Evolutionary conservation across 2,888 invertebrate species (phyloP), one percentile per base, ranked within the genome.

Genomic region (Spisula solida): DNA sequence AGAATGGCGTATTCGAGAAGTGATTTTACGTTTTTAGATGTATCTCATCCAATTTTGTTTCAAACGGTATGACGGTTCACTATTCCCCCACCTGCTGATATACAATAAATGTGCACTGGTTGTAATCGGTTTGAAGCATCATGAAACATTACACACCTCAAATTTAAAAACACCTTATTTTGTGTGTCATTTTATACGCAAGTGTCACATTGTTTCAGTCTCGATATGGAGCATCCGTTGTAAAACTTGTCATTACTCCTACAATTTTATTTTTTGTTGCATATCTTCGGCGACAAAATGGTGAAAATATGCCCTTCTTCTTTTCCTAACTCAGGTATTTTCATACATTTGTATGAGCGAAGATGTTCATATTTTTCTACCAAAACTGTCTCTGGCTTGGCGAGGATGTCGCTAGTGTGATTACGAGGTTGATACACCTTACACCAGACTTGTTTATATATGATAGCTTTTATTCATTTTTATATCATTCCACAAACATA

Each of bases 161-260:
- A 66, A n/a, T 25, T 66, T 25, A 60, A n/a, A 25, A 66, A 25
- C n/a, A 10, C 12, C 25, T 66, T 66, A 25, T 66, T 66, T 60
- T 55, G 55, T n/a, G 14, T 56, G 60, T 66, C 25, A 25, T 25
- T 10, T 66, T 25, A 56, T 66, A 25, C n/a, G 10, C 10, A 0
- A 66, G 60, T 66, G 60, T 66, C 60, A 66, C n/a, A 25, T 25
- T 66, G 60, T 66, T 66, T n/a, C n/a, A 66, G 60, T 25, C 60
- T 66, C 25, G 25, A 25, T 66, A 25, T 66, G 60, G 25, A 25
- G n/a, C n/a, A 25, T 66, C n/a, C 10, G 60, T n/a, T 66, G 25
- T 66, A 66, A 66, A 66, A 66, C 12, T 66, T 25, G 60, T 66
- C 25, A 66, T 66, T 66, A n/a, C 60, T 66, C 60, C 60, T n/a